Percentiles rank a stretch among this genome's conserved stretches.
Conservation (phyloP, 2,888 invertebrate genomes). For the Aporophyla lueneburgensis region DNA sequence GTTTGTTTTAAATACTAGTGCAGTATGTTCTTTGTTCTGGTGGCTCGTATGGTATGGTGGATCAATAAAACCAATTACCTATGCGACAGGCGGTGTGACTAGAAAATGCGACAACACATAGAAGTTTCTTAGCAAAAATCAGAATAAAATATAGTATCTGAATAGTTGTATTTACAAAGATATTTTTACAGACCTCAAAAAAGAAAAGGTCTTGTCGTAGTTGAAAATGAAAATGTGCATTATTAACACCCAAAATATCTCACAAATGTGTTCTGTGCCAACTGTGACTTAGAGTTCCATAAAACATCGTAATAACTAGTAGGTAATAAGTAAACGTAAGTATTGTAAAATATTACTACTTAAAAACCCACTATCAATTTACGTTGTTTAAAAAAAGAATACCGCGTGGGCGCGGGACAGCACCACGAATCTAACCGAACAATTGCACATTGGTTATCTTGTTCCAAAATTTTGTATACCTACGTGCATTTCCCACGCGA, state of each 20-base stretch:
- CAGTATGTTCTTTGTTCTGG: conserved; percentile 19
- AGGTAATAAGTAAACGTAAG: no score
- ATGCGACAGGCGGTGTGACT: conserved; percentile 37
- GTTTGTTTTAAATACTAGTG: conserved; percentile 18
- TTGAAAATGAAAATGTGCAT: not conserved
- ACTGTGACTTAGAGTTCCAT: not conserved
- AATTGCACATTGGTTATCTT: conserved; percentile 29
- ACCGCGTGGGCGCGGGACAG: not conserved
- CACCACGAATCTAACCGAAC: not conserved
- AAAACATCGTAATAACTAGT: conserved; percentile 4
- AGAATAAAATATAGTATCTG: not conserved
- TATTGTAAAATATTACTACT: not conserved
- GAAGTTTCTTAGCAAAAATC: conserved; percentile 13
- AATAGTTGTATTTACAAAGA: conserved; percentile 36
- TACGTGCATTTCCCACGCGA: conserved; percentile 29
- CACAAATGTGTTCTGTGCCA: not conserved
- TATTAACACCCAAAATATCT: not conserved
- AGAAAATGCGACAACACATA: conserved; percentile 46
- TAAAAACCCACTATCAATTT: conserved; percentile 16
- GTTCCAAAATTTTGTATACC: conserved; percentile 25
- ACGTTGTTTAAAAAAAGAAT: not conserved
- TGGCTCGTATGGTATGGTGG: conserved; percentile 15
- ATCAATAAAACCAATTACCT: conserved; percentile 49
- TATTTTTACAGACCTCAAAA: not conserved
- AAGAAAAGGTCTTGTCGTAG: no score